Evolutionary conservation across 1,140 invertebrate genomes (phyloP), one percentile per base, ranked within the genome.

Genomic region (Pemphigus obesinymphae): DNA sequence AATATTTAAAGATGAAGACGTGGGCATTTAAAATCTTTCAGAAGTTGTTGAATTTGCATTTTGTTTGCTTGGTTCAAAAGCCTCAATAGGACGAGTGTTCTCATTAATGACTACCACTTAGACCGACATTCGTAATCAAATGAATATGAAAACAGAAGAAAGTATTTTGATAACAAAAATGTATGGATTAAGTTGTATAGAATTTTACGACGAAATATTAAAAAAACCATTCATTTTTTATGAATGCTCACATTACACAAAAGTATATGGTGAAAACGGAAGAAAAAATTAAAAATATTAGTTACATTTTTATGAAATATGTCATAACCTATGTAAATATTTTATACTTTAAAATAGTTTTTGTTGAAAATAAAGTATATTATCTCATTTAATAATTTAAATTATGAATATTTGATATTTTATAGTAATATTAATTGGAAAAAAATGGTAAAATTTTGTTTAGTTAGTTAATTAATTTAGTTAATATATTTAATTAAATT

Each of bases 31-130:
- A 66, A 66, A 66, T 34, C 7, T 66, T 37, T 13, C 6, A 37
- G 61, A 13, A 66, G 31, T 63, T 63, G 58, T 63, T 63, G 15
- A 66, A 37, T 66, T 66, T 66, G 61, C 29, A 37, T 66, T 66
- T 34, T 37, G 31, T 66, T 66, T 66, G 8, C 61, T 31, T 15
- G 61, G 61, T 10, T 66, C 17, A 37, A 66, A 37, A 10, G 17
- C 17, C 34, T 66, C 31, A 66, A 37, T 66, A 37, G 61, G 37
- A 37, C 17, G 20, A 66, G 17, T 34, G 61, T 66, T 66, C 37
- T 66, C 61, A 66, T 37, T 66, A 23, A 66, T 66, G 61, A 66
- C 61, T 66, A 29, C 15, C 31, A 34, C 61, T 66, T 66, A 23
- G 61, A 66, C 61, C 15, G 61, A 66, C 31, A 20, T 66, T 7